phyloP scores from a whole-genome alignment of 2,113 vertebrate genomes.

The Upupa epops region DNA sequence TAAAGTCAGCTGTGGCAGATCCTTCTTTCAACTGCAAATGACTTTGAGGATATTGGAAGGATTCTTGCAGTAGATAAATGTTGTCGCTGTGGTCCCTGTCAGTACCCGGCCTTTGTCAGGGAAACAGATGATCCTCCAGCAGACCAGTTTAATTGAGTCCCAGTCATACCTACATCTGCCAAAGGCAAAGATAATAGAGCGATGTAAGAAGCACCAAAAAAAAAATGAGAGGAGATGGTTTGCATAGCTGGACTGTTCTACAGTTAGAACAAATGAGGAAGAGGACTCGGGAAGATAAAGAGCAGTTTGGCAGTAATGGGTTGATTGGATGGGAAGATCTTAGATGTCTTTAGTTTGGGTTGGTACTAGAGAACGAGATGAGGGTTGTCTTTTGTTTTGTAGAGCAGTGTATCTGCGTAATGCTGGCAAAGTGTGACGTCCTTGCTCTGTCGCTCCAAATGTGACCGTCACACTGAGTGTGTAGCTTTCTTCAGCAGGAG shows the following conservation, averaged over 20 bases:
- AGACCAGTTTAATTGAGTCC: conserved; percentile 10
- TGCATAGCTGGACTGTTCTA: neutral
- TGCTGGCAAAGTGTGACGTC: accelerated
- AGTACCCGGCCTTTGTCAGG: neutral
- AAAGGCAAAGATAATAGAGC: neutral
- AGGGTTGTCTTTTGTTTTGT: neutral
- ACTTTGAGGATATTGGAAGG: neutral
- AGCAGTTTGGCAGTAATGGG: neutral
- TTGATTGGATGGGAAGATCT: neutral
- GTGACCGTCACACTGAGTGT: neutral
- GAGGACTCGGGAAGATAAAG: neutral
- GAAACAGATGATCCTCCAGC: conserved; percentile 1
- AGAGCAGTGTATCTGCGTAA: accelerated
- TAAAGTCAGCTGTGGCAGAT: neutral
- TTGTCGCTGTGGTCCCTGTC: neutral
- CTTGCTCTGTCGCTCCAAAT: neutral
- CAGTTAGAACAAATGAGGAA: neutral
- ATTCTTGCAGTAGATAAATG: neutral
- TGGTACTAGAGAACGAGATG: neutral
- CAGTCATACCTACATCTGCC: neutral
- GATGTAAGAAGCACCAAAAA: neutral
- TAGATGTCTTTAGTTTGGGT: neutral
- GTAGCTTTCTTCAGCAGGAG: neutral
- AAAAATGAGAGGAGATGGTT: neutral
- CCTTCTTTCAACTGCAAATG: neutral